Conservation (phyloP, 2,797 vertebrate genomes). For the Selene dorsalis region DNA sequence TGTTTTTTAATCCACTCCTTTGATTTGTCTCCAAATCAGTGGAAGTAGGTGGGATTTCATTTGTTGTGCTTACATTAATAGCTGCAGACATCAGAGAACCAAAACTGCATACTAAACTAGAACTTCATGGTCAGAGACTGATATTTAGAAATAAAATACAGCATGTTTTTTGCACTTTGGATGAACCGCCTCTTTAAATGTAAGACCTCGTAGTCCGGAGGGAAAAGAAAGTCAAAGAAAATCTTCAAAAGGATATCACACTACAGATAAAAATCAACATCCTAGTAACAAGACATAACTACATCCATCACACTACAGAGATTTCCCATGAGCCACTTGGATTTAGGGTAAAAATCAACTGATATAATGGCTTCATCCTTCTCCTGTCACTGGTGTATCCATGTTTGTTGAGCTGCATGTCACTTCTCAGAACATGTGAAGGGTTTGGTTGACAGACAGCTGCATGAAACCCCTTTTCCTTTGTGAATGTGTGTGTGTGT, state of each 20-base stretch:
- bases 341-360: constrained; percentile 48
- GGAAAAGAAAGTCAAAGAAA: background rate
- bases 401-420: constrained; percentile 36
- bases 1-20: constrained; percentile 16
- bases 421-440: constrained; percentile 30
- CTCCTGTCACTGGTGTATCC: constrained; percentile 55
- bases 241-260: constrained; percentile 30
- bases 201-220: background rate
- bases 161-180: constrained; percentile 3
- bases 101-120: background rate
- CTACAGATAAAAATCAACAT: constrained; percentile 36
- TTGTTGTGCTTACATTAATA: background rate
- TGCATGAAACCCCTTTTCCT: constrained; percentile 30
- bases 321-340: constrained; percentile 57
- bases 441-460: constrained; percentile 55
- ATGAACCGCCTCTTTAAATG: constrained; percentile 1
- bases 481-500: constrained; percentile 31
- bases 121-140: background rate
- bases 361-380: constrained; percentile 51
- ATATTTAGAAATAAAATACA: background rate
- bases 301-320: constrained; percentile 42
- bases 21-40: constrained; percentile 17
- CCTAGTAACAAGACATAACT: constrained; percentile 33
- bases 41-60: background rate
- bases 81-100: background rate